phyloP scores from a whole-genome alignment of 2,797 vertebrate species.

The Tiaroga cobitis region DNA sequence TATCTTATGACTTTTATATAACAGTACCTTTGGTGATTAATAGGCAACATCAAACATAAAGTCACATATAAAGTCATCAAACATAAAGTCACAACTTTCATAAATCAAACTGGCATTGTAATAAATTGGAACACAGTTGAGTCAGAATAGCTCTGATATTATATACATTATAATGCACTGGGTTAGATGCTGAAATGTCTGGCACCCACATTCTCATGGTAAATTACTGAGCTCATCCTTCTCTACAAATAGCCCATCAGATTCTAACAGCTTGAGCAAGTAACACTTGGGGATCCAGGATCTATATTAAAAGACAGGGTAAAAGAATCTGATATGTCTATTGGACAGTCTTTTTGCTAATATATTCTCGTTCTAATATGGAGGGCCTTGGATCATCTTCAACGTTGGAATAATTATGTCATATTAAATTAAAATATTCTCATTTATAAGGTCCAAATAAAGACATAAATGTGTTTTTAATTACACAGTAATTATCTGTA shows the following conservation, averaged over 20 bases:
- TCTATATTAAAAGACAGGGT: slow-evolving; percentile 22
- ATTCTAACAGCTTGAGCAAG: slow-evolving; percentile 54
- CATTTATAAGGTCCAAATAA: not conserved
- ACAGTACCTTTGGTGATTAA: not conserved
- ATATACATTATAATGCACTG: slow-evolving; percentile 45
- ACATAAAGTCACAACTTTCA: slow-evolving; percentile 12
- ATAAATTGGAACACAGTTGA: slow-evolving; percentile 18
- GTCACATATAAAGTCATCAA: slow-evolving; percentile 6
- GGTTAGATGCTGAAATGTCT: slow-evolving; percentile 42
- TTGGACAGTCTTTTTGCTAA: not conserved
- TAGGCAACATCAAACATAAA: slow-evolving; percentile 16
- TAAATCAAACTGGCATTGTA: slow-evolving; percentile 15
- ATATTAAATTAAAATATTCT: not conserved
- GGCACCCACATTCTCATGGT: slow-evolving; percentile 43
- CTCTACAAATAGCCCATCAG: slow-evolving; percentile 58
- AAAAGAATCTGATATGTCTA: not conserved
- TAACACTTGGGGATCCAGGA: slow-evolving; percentile 32
- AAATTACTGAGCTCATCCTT: slow-evolving; percentile 54
- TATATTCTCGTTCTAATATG: not conserved
- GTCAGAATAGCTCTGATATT: slow-evolving; percentile 36
- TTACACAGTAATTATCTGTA: not conserved
- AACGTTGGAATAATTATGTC: not conserved
- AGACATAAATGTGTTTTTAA: not conserved
- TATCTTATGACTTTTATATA: slow-evolving; percentile 12
- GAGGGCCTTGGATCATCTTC: not conserved